Base-by-base conservation (phyloP, 2,797 vertebrate genomes). In the Coreius guichenoti region DNA sequence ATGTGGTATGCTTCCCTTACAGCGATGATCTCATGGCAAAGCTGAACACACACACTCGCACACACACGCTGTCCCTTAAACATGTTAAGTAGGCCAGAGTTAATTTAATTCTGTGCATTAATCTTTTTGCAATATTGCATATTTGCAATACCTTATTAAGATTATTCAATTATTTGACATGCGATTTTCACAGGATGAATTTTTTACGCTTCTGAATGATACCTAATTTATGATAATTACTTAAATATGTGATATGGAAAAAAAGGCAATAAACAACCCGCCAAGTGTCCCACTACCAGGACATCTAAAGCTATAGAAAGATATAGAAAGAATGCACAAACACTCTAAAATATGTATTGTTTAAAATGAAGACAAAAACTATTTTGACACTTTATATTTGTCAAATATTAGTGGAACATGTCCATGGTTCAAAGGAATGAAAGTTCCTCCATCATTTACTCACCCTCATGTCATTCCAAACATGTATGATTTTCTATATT, bases 21-120 rank as follows among this genome's bases (percentile, higher is more conserved):
- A 88, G 85, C 70, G 17, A 84, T 85, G 84, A 88, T 78, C 77
- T 76, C 82, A 89, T 47, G 80, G 75, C 74, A 76, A 79, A 68
- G 17, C 36, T 79, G 8, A 47, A 56, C 51, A 76, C 84, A 83
- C 49, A 36, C 31, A 77, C 49, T 33, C 26, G 5, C 8, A 21
- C 70, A 73, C 43, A 47, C 33, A 39, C 26, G 29, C 47, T 8
- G 31, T 17, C 31, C 9, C 67, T 43, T 8, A 82, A 58, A 14
- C 45, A 76, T 39, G 54, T 33, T 19, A 49, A 47, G 14, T 69
- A 69, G 80, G 33, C 80, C 49, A 23, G 33, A 72, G 54, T 82
- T 74, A 74, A 19, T n/a, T 80, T 29, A 65, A 43, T 19, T 63
- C 23, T 72, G 69, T 72, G 23, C 14, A 3, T 43, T 61, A 45